Conservation (phyloP, 2,797 vertebrate genomes). For the Fistularia commersonii region DNA sequence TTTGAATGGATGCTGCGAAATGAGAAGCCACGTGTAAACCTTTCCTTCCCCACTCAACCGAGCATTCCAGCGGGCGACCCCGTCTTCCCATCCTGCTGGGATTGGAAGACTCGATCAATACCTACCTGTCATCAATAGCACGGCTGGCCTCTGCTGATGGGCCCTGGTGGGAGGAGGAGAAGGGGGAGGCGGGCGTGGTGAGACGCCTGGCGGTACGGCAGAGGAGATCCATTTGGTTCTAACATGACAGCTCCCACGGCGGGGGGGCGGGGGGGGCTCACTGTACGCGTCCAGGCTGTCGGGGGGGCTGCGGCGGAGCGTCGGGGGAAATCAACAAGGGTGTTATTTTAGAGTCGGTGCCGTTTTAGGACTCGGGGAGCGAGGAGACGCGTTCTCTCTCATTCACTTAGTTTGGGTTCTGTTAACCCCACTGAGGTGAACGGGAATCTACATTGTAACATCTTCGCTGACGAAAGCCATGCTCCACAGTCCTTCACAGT, state of each 20-base stretch:
- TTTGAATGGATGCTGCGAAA: too few species aligned
- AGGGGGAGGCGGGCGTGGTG: conserved; percentile 1
- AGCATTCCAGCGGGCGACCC: neutral
- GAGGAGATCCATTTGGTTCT: conserved; percentile 18
- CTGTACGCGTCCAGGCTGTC: conserved; percentile 9
- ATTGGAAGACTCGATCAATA: conserved; percentile 30
- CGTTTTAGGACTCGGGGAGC: too few species aligned
- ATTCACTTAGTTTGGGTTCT: too few species aligned
- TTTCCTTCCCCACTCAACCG: too few species aligned
- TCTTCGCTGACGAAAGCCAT: too few species aligned
- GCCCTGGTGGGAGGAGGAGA: neutral
- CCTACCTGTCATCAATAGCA: conserved; percentile 11
- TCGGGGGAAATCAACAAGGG: conserved; percentile 45
- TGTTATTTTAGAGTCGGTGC: conserved; percentile 16
- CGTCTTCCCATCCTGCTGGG: conserved; percentile 5
- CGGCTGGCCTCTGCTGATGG: conserved; percentile 8
- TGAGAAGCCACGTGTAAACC: too few species aligned
- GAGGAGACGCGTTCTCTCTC: too few species aligned
- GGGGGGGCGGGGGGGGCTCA: conserved; percentile 19
- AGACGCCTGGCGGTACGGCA: conserved; percentile 2
- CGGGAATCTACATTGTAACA: too few species aligned
- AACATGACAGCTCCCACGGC: conserved; percentile 24
- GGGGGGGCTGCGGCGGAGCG: too few species aligned
- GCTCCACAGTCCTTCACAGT: too few species aligned
- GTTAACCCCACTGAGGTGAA: too few species aligned